Percentiles rank a stretch among this genome's conserved stretches.
Conservation (phyloP, 2,888 invertebrate species). For the Pseudococcus viburni region DNA sequence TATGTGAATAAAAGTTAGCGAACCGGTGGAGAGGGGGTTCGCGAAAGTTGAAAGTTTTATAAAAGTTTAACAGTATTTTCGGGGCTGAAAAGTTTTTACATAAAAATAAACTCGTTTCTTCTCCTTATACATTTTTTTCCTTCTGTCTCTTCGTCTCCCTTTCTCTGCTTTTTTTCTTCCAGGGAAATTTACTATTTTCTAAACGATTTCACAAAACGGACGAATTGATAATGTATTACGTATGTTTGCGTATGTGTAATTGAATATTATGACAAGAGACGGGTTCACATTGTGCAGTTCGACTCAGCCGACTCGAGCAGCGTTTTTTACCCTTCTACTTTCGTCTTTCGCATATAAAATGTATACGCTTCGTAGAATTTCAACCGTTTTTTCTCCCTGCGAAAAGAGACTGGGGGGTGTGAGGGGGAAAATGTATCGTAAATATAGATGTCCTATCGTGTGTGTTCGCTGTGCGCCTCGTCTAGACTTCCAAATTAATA, state of each 20-base stretch:
- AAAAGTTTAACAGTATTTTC: conserved; percentile 50
- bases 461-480: background rate
- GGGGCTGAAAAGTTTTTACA: conserved; percentile 60
- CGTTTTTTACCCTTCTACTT: background rate
- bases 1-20: conserved; percentile 61
- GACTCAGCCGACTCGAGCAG: background rate
- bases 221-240: conserved; percentile 61
- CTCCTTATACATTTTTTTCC: background rate
- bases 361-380: background rate
- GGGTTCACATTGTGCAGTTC: background rate
- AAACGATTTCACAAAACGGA: conserved; percentile 63
- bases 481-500: conserved; percentile 8
- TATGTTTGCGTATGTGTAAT: conserved; percentile 60
- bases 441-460: background rate
- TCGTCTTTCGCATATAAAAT: background rate
- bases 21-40: background rate
- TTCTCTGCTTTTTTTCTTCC: background rate
- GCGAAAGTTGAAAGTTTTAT: conserved; percentile 55
- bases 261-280: conserved; percentile 59
- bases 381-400: background rate
- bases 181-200: conserved; percentile 65
- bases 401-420: background rate
- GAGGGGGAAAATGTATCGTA: background rate
- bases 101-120: conserved; percentile 60
- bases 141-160: background rate